Evolutionary conservation across 2,888 invertebrate genomes (phyloP).

Genomic region (Xanthorhoe designata): DNA sequence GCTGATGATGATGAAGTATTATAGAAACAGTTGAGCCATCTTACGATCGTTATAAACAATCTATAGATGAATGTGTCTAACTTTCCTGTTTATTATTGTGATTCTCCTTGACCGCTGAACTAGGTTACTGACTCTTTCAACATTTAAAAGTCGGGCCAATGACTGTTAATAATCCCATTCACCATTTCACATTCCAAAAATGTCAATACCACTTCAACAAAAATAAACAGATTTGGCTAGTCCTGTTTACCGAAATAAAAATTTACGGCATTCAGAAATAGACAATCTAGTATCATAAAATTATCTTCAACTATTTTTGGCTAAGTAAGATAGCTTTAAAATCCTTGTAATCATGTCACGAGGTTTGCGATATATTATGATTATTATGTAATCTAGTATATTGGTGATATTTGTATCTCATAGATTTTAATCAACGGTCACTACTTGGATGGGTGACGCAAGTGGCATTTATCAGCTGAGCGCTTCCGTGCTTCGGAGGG

Average conservation of each 20-base stretch:
- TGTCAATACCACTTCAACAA: background rate
- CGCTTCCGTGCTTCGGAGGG: no score
- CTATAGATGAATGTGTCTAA: no score
- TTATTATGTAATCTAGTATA: background rate
- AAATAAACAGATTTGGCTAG: background rate
- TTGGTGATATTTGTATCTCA: background rate
- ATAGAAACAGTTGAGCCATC: no score
- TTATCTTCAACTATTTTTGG: background rate
- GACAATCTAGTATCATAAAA: background rate
- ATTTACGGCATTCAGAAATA: constrained; percentile 4
- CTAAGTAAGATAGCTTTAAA: background rate
- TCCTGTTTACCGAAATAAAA: constrained; percentile 6
- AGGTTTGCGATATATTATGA: background rate
- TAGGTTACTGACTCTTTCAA: background rate
- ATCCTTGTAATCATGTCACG: background rate
- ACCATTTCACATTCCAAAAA: background rate
- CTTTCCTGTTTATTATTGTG: no score
- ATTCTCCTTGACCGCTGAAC: background rate
- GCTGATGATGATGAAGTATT: no score
- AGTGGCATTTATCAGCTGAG: no score
- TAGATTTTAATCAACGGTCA: no score
- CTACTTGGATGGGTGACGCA: no score
- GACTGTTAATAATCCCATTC: background rate
- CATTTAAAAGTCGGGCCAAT: background rate
- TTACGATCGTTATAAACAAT: no score